Conservation (phyloP, 2,113 vertebrate species). For the Apodemus speciosus region DNA sequence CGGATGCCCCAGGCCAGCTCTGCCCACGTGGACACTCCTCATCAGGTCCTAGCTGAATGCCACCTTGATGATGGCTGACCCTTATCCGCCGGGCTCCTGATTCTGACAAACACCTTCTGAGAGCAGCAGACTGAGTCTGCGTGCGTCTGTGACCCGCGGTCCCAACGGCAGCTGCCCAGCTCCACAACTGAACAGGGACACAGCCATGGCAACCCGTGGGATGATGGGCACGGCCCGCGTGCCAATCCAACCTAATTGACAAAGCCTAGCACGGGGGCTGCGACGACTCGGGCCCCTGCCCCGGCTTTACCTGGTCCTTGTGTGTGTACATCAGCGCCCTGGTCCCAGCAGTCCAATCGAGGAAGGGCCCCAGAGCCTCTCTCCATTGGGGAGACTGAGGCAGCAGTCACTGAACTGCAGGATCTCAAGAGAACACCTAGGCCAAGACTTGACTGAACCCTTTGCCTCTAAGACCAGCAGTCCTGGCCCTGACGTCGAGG, state of each 20-base stretch:
- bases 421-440: not conserved
- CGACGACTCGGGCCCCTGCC: not conserved
- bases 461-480: not conserved
- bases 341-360: not conserved
- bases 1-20: not conserved
- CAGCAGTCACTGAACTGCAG: not conserved
- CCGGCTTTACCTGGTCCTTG: not conserved
- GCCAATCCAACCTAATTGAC: not conserved
- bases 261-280: accelerated
- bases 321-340: not conserved
- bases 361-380: not conserved
- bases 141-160: too few species aligned
- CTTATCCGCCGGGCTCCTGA: not conserved
- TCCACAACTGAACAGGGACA: not conserved
- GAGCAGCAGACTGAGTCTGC: not conserved
- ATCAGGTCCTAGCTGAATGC: not conserved
- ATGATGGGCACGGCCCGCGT: accelerated
- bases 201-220: accelerated
- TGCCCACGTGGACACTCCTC: not conserved
- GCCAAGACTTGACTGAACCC: not conserved
- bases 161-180: not conserved
- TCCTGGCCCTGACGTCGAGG: too few species aligned
- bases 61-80: not conserved
- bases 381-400: not conserved
- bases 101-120: not conserved